Evolutionary conservation across 92 coral and sea anemone species (phyloP).

Genomic region (Parazoanthus swiftii): DNA sequence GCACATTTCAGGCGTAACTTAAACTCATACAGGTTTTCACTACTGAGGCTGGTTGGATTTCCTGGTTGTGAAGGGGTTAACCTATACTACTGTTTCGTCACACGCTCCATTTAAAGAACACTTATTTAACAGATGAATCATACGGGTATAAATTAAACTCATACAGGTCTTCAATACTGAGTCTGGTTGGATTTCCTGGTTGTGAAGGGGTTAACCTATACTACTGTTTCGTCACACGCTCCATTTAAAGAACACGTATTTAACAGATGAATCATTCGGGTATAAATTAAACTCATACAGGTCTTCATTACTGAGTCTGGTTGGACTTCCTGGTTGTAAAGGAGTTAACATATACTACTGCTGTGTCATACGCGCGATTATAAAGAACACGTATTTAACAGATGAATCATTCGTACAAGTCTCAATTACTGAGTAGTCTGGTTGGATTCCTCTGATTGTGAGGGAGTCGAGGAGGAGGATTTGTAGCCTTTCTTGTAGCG

Average conservation of each 20-base stretch:
- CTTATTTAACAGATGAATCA: too few relatives aligned
- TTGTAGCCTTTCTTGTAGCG: constrained; percentile 61
- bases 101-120: too few relatives aligned
- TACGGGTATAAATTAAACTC: too few relatives aligned
- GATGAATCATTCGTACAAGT: not conserved
- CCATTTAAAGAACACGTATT: not conserved
- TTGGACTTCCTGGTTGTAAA: constrained; percentile 13
- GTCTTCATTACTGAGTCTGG: not conserved
- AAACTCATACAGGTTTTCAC: too few relatives aligned
- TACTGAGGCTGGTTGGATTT: too few relatives aligned
- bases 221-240: not conserved
- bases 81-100: too few relatives aligned
- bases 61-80: too few relatives aligned
- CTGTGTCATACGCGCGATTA: not conserved
- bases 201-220: not conserved
- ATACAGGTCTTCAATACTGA: too few relatives aligned
- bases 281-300: too few relatives aligned
- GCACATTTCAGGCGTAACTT: too few relatives aligned
- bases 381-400: not conserved
- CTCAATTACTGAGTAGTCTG: constrained; percentile 16
- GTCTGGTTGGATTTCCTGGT: too few relatives aligned
- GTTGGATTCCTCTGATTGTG: constrained; percentile 21
- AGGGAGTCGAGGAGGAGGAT: constrained; percentile 7
- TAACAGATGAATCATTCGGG: not conserved
- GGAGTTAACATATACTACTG: not conserved